phyloP scores from a whole-genome alignment of 64 coral and sea anemone species.

The Pachyseris speciosa region DNA sequence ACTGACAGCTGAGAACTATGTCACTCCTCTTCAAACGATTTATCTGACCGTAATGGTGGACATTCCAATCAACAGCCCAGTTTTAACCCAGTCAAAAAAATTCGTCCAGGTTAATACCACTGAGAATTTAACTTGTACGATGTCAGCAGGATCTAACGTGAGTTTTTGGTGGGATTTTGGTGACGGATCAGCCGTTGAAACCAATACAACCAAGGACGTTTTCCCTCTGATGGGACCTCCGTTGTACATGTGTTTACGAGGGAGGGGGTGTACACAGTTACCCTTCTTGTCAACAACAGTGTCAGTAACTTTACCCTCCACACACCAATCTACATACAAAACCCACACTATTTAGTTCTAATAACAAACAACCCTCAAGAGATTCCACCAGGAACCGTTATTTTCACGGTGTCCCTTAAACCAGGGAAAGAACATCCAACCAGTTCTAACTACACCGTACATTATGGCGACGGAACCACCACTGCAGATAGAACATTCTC shows the following conservation, averaged over 20 bases:
- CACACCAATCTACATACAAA: constrained; percentile 47
- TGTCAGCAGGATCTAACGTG: constrained; percentile 79
- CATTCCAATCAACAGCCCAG: constrained; percentile 34
- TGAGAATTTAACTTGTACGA: constrained; percentile 36
- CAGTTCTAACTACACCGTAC: constrained; percentile 50
- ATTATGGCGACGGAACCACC: constrained; percentile 70
- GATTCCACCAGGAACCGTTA: constrained; percentile 73
- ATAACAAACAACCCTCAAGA: constrained; percentile 55
- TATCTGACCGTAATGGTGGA: constrained; percentile 57
- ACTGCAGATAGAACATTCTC: neutral
- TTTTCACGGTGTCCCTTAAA: constrained; percentile 44
- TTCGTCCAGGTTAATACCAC: constrained; percentile 37
- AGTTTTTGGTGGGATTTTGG: constrained; percentile 70
- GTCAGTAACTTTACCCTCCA: constrained; percentile 53
- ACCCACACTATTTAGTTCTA: constrained; percentile 48
- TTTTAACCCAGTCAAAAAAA: neutral
- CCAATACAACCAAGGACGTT: constrained; percentile 52
- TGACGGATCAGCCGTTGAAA: constrained; percentile 23
- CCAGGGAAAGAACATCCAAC: constrained; percentile 48
- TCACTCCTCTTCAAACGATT: constrained; percentile 60
- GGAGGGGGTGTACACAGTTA: constrained; percentile 39
- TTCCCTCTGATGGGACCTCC: constrained; percentile 30
- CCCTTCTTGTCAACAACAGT: constrained; percentile 65
- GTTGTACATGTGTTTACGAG: constrained; percentile 45
- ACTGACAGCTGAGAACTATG: constrained; percentile 83